Evolutionary conservation across 2,797 vertebrate genomes (phyloP).

Genomic region (Apodemus agrarius): DNA sequence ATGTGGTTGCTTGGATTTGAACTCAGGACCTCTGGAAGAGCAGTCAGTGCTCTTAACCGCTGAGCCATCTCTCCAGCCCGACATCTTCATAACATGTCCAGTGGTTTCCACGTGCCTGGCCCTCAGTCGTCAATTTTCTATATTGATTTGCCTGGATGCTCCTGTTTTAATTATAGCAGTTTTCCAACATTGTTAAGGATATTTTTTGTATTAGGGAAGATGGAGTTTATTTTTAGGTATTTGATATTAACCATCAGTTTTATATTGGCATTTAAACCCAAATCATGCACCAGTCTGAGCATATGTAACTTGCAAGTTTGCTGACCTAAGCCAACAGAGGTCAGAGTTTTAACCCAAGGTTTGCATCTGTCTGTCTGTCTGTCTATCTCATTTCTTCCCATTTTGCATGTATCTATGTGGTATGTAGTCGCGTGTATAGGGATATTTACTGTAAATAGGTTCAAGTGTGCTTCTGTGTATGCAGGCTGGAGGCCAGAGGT

Average conservation of each 20-base stretch:
- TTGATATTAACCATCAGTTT: constrained; percentile 7
- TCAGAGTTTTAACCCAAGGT: neutral
- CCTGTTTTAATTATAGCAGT: neutral
- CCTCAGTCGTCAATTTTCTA: neutral
- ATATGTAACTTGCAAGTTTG: neutral
- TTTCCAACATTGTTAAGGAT: neutral
- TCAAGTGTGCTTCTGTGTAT: neutral
- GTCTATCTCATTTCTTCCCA: neutral
- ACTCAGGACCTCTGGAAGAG: too few relatives aligned
- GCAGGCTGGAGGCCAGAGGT: neutral
- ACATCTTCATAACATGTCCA: neutral
- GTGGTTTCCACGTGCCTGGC: neutral
- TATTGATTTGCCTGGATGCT: neutral
- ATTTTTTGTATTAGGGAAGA: constrained; percentile 25
- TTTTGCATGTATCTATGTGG: neutral
- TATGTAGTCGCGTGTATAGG: neutral
- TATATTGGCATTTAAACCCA: constrained; percentile 18
- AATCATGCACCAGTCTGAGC: neutral
- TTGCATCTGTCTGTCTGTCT: neutral
- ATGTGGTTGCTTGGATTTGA: too few relatives aligned
- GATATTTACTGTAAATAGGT: neutral
- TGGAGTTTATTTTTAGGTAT: constrained; percentile 2
- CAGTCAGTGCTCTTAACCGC: too few relatives aligned
- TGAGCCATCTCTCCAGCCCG: too few relatives aligned
- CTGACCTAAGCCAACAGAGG: neutral